A percentile compares a stretch with the other conserved stretches of the same genome.
Conservation (phyloP, 1,140 invertebrate genomes). For the Lineus longissimus region DNA sequence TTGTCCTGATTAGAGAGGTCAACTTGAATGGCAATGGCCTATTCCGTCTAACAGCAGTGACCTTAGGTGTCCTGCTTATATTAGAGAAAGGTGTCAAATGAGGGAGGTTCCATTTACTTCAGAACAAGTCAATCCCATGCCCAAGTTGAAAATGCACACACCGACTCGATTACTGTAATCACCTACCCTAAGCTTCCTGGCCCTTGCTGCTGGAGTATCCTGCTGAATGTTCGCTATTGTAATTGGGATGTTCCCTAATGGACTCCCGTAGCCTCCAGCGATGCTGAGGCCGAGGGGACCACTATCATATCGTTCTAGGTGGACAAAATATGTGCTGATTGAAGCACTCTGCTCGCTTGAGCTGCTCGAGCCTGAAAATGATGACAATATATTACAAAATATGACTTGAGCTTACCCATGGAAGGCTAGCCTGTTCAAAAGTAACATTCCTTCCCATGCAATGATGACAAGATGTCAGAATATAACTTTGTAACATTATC, state of each 20-base stretch:
- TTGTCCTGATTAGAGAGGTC: no score
- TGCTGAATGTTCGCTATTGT: constrained; percentile 45
- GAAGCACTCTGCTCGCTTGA: background rate
- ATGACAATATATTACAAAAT: background rate
- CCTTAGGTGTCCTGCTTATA: no score
- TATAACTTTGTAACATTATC: no score
- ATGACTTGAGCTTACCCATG: background rate
- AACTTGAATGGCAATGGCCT: no score
- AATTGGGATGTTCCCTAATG: constrained; percentile 46
- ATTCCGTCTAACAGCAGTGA: no score
- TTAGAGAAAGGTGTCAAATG: no score
- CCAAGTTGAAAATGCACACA: no score
- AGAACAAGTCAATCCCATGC: no score
- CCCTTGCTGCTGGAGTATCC: constrained; percentile 37
- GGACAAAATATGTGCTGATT: constrained; percentile 23
- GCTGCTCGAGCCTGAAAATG: background rate
- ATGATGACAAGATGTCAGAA: no score
- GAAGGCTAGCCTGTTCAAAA: background rate
- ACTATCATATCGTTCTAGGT: constrained; percentile 38
- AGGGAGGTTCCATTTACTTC: no score
- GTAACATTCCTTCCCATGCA: no score
- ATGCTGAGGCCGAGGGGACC: constrained; percentile 50
- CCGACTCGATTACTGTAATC: no score
- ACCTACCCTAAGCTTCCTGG: constrained; percentile 38
- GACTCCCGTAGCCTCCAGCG: constrained; percentile 46